Base-by-base conservation (phyloP, 2,113 vertebrate species). In the Vireo altiloquus region DNA sequence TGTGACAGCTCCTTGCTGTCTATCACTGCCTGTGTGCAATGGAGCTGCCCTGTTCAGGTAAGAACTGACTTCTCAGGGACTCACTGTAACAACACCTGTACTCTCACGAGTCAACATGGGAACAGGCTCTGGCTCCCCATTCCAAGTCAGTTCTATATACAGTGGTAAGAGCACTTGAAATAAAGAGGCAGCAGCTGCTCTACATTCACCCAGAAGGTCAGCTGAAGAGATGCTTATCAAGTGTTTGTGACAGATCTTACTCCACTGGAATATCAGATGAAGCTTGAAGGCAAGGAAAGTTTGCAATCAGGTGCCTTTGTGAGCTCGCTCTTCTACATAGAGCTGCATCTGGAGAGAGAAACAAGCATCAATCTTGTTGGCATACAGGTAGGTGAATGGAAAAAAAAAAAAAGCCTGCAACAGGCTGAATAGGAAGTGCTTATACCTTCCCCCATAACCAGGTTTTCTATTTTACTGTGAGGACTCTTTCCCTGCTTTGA, bases 311-410 rank as follows among this genome's bases (percentile, higher is more conserved):
- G 98, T 98, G 65, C 97, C 97, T 93, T 99, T 99, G 82, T 99
- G 99, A 47, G 99, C 98, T 89, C 98, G 97, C 70, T 99, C 99
- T 93, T 99, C 99, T 63, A 99, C 99, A 2, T 99, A 99, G 3
- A 99, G 98, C 97, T 99, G 99, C 99, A 99, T 99, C 99, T 99
- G 44, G 77, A 92, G 40, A 70, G 13, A 74, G 76, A 83, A 71
- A 56, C 4, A 13, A 80, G n/a, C 30, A 40, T 28, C 75, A 27
- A 30, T n/a, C 57, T 50, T 3, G 0, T 19, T 61, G 65, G 14
- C 23, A 9, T 3, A 21, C 68, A 82, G 40, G 64, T 37, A 79
- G 33, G 78, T 68, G 44, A 82, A 60, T 17, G 54, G 33, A 3
- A 20, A 14, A n/a, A 3, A 20, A 14, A n/a, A 50, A 56, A 22